A percentile compares a stretch with the other conserved stretches of the same genome.
These are phyloP conservation scores for Notechis scutatus DNA, from an alignment of 2,113 vertebrate species.

Conservation along the genomic window DNA sequence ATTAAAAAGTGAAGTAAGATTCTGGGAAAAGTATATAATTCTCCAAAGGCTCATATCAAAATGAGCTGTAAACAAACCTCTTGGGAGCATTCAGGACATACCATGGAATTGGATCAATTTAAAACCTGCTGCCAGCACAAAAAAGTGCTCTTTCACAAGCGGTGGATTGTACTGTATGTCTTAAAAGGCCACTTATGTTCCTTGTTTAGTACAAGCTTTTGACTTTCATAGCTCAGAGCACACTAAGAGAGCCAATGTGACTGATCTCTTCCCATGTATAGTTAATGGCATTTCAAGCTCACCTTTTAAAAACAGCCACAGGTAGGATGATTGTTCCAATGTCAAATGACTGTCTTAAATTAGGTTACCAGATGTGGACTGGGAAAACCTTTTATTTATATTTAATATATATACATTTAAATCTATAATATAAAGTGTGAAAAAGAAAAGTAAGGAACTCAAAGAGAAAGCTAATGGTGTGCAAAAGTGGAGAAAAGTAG, in stretches of 20 bases:
- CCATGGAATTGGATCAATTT: neutral
- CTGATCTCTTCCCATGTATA: neutral
- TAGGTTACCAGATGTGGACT: neutral
- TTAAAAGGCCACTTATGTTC: neutral
- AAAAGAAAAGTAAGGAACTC: neutral
- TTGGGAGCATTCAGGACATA: neutral
- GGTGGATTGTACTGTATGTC: too few species aligned
- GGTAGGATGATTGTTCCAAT: neutral
- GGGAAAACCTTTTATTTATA: neutral
- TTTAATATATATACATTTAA: neutral
- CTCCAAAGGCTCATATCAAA: neutral
- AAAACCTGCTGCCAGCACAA: neutral
- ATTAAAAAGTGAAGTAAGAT: conserved; percentile 18
- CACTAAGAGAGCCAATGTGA: neutral
- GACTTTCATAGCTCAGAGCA: neutral
- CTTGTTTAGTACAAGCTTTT: neutral
- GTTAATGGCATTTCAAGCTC: neutral
- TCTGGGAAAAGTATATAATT: neutral
- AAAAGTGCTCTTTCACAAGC: neutral
- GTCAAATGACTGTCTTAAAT: neutral
- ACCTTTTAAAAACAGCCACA: neutral
- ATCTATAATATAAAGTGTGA: neutral
- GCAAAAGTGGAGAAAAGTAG: neutral
- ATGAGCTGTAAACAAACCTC: neutral
- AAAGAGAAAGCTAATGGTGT: neutral